Conservation (phyloP, 2,113 vertebrate genomes). For the Myotis yumanensis region DNA sequence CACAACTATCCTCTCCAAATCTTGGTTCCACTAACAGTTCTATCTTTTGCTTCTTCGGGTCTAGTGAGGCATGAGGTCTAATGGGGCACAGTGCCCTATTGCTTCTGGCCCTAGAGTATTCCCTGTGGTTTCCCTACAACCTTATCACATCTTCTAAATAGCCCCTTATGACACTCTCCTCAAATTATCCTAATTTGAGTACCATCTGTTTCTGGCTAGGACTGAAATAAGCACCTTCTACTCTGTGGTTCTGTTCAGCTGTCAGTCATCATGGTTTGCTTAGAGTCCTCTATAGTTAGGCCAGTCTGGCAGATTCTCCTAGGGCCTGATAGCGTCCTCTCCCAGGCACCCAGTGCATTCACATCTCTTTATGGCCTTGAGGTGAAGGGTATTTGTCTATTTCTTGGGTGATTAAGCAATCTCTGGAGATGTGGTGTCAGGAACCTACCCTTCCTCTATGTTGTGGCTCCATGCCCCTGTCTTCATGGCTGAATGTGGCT, state of each 20-base stretch:
- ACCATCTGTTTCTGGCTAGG: not conserved
- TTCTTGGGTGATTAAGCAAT: not conserved
- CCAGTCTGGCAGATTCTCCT: not conserved
- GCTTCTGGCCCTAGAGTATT: not conserved
- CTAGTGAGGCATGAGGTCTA: no score
- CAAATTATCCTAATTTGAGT: not conserved
- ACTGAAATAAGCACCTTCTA: not conserved
- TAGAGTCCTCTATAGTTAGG: not conserved
- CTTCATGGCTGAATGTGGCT: not conserved
- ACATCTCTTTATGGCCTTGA: not conserved
- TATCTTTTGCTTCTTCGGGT: not conserved
- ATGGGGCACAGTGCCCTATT: not conserved
- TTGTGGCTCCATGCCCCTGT: not conserved
- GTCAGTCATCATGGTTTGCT: not conserved
- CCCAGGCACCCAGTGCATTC: not conserved
- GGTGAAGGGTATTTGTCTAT: not conserved
- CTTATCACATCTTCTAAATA: not conserved
- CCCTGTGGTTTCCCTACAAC: not conserved
- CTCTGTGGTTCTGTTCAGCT: not conserved
- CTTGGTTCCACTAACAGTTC: not conserved
- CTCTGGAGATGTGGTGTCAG: not conserved
- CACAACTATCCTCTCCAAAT: not conserved
- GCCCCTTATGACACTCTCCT: not conserved
- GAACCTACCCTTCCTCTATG: not conserved
- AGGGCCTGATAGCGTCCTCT: not conserved